phyloP scores from a whole-genome alignment of 1,140 invertebrate species.

The Diuraphis noxia region DNA sequence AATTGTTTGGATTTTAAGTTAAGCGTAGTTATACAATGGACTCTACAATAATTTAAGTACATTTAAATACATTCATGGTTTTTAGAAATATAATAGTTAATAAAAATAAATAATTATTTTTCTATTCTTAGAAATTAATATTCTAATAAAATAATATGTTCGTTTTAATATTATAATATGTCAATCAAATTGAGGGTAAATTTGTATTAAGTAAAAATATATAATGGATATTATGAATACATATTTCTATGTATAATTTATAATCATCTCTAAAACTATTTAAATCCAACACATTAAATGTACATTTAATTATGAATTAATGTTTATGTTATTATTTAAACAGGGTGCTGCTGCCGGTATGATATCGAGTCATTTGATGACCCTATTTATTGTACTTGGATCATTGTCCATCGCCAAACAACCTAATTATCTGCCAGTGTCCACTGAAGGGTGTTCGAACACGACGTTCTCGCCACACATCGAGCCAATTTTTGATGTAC shows the following conservation, averaged over 20 bases:
- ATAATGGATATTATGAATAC: neutral
- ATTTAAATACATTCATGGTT: neutral
- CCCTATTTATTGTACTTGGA: constrained; percentile 71
- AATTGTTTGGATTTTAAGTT: neutral
- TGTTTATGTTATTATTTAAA: constrained; percentile 55
- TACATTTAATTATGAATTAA: neutral
- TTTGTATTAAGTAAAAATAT: neutral
- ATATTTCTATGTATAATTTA: neutral
- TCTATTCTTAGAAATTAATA: neutral
- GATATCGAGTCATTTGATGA: constrained; percentile 68
- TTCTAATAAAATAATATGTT: neutral
- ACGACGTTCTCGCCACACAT: constrained; percentile 67
- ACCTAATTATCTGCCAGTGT: constrained; percentile 63
- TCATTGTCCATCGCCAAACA: constrained; percentile 63
- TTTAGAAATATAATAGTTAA: neutral
- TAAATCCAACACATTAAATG: neutral
- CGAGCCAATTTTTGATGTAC: constrained; percentile 44
- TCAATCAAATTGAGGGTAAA: neutral
- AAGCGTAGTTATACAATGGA: neutral
- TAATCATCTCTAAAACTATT: neutral
- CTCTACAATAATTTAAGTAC: neutral
- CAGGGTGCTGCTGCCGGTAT: constrained; percentile 71
- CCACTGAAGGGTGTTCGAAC: constrained; percentile 68
- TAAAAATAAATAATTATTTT: neutral
- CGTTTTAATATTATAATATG: too few relatives aligned